Base-by-base conservation (phyloP, 2,113 vertebrate species). In the Cynoglossus semilaevis region DNA sequence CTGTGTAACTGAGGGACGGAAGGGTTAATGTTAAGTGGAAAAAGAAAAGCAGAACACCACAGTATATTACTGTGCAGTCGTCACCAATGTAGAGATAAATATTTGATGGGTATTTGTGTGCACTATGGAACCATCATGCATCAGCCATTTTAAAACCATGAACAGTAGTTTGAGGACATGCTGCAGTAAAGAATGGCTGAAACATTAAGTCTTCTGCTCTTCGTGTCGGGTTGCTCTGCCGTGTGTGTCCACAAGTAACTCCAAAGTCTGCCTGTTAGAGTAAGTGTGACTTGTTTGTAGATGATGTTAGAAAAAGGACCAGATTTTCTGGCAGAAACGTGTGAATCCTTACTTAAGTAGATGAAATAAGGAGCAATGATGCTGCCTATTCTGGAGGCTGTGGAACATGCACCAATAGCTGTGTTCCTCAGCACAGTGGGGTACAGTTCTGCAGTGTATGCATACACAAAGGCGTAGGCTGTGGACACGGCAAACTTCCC, bases 401-500 rank as follows among this genome's bases (percentile, higher is more conserved):
- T 98, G 65, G 95, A 97, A 6, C 94, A 91, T 3, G 89, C 45
- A 1, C 94, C 93, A 0, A 98, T 53, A 0, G 94, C 94, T 63
- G 94, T 95, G 76, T 92, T 96, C 35, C 96, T 89, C 77, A 98
- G 84, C 0, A 93, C 77, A 0, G 95, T 97, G 0, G 96, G 96
- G 81, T 96, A 98, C n/a, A 98, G 85, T 67, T 98, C 96, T 1
- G 90, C 93, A 0, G 93, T 91, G 85, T 93, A 96, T 10, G 95
- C 92, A 0, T 95, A 98, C 9, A 94, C 79, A 65, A 96, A 87
- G 0, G 94, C 79, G 69, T 94, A 97, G 0, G 93, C 93, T 1
- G 87, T 84, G 0, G 96, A 93, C 84, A 96, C 66, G 0, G 93
- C 90, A 56, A 95, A 97, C 69, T 98, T 98, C 5, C 94, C 95